Evolutionary conservation across 2,113 vertebrate species (phyloP).

Genomic region (Syrrhaptes paradoxus): DNA sequence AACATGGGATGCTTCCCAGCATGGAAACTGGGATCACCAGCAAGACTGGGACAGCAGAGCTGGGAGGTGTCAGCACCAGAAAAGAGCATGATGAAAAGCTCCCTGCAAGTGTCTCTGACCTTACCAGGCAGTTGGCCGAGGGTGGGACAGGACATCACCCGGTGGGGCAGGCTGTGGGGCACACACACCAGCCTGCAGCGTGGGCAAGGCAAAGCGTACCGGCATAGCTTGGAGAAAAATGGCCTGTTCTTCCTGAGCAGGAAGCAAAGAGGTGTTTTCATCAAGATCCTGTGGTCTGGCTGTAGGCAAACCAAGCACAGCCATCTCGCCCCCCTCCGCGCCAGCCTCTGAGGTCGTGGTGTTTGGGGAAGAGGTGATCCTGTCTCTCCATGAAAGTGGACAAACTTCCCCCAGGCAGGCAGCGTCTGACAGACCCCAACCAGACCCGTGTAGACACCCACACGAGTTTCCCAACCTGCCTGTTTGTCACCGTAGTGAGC

Average conservation of each 20-base stretch:
- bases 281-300: not conserved
- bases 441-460: not conserved
- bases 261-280: not conserved
- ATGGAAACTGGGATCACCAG: not conserved
- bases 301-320: not conserved
- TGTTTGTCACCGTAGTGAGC: not conserved
- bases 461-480: not conserved
- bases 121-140: not conserved
- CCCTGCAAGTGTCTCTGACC: not conserved
- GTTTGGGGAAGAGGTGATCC: not conserved
- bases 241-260: not conserved
- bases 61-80: not conserved
- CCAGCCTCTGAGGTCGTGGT: accelerated
- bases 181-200: not conserved
- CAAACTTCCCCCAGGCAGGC: not conserved
- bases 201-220: accelerated
- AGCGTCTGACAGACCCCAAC: not conserved
- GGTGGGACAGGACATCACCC: not conserved
- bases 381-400: not conserved
- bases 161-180: accelerated
- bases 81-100: not conserved
- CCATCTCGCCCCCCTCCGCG: accelerated
- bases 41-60: not conserved
- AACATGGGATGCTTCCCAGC: not conserved
- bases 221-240: not conserved